Percentiles rank a stretch among this genome's conserved stretches.
Evolutionary conservation across 2,888 invertebrate species (phyloP).

Genomic region (Lottia scabra): DNA sequence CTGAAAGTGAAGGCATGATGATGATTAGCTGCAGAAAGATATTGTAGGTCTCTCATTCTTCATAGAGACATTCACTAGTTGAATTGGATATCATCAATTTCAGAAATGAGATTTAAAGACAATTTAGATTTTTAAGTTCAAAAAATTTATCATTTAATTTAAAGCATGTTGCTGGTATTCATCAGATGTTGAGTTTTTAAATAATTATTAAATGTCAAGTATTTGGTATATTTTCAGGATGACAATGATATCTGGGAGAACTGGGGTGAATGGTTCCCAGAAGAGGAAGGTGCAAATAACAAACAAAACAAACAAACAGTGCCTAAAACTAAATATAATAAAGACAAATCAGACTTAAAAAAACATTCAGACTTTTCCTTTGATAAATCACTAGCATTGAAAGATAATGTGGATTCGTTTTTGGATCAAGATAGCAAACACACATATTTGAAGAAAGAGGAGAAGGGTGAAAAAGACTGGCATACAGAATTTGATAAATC

Average conservation of each 20-base stretch:
- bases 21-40: no score
- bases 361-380: slow-evolving; percentile 1
- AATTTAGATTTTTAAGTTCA: no score
- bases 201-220: no score
- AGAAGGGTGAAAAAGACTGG: slow-evolving; percentile 8
- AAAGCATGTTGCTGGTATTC: no score
- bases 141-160: no score
- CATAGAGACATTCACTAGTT: no score
- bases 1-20: no score
- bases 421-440: background rate
- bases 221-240: no score
- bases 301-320: background rate
- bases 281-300: background rate
- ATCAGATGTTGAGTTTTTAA: no score
- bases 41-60: no score
- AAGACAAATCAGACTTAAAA: background rate
- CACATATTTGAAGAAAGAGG: background rate
- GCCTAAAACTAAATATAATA: background rate
- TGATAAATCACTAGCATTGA: background rate
- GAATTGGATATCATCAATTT: no score
- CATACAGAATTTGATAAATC: slow-evolving; percentile 20
- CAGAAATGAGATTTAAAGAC: no score
- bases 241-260: background rate
- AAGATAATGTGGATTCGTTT: background rate
- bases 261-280: background rate